These are phyloP conservation scores for Pachycephus smyrnensis DNA, from an alignment of 2,888 invertebrate species.

Conservation along the genomic window DNA sequence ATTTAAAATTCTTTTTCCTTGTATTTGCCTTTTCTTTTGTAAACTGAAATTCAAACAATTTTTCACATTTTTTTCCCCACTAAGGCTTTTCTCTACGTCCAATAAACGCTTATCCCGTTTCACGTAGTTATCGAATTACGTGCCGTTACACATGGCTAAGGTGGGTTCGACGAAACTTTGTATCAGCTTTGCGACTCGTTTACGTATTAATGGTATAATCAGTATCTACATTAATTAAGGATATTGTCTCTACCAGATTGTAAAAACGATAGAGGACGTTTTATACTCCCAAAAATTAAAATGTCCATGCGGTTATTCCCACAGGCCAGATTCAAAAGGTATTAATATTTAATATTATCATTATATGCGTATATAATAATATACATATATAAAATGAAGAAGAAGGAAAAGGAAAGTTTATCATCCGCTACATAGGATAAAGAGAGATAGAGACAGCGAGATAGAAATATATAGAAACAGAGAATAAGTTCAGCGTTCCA, in stretches of 20 bases:
- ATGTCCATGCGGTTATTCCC: slow-evolving; percentile 59
- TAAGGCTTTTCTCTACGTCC: too few species aligned
- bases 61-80: too few species aligned
- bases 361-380: slow-evolving; percentile 19
- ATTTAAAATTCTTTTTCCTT: too few species aligned
- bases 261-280: neutral
- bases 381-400: slow-evolving; percentile 12
- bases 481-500: too few species aligned
- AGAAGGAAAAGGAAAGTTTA: slow-evolving; percentile 24
- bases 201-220: slow-evolving; percentile 15
- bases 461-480: too few species aligned
- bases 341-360: slow-evolving; percentile 21
- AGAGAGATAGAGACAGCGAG: too few species aligned
- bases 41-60: too few species aligned
- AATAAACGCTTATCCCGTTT: too few species aligned
- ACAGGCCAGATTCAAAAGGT: slow-evolving; percentile 36
- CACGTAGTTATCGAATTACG: too few species aligned
- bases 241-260: neutral
- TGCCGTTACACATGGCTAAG: too few species aligned
- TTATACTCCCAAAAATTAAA: slow-evolving; percentile 34
- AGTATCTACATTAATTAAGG: slow-evolving; percentile 11
- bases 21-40: too few species aligned
- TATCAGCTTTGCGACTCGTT: slow-evolving; percentile 10
- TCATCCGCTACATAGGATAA: slow-evolving; percentile 24
- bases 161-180: neutral